Percentiles rank a stretch among this genome's conserved stretches.
Conservation (phyloP, 1,140 invertebrate genomes). For the Aphelenchoides fujianensis region DNA sequence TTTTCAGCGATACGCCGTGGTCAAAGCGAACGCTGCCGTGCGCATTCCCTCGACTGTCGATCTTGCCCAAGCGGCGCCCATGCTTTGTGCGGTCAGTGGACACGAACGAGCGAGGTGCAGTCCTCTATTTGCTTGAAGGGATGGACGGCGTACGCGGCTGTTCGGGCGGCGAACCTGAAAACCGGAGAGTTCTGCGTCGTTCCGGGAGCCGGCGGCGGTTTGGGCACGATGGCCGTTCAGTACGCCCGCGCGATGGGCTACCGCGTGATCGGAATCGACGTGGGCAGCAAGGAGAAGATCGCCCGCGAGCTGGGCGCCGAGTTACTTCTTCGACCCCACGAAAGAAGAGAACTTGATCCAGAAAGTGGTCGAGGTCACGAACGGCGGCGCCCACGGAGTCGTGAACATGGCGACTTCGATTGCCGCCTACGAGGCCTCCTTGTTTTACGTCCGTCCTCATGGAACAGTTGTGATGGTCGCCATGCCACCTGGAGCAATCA, state of each 20-base stretch:
- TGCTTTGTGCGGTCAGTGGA: conserved; percentile 33
- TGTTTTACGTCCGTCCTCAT: conserved; percentile 32
- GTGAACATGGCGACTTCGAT: conserved; percentile 26
- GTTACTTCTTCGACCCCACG: conserved; percentile 25
- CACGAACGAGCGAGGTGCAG: not conserved
- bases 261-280: conserved; percentile 31
- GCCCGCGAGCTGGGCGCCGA: conserved; percentile 37
- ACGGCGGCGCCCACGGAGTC: conserved; percentile 36
- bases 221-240: conserved; percentile 31
- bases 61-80: conserved; percentile 27
- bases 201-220: conserved; percentile 31
- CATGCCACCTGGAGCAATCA: conserved; percentile 27
- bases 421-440: conserved; percentile 26
- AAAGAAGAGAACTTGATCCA: no score
- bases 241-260: conserved; percentile 41
- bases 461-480: conserved; percentile 35
- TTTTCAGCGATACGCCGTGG: conserved; percentile 27
- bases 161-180: conserved; percentile 28
- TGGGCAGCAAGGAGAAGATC: conserved; percentile 25
- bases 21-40: conserved; percentile 28
- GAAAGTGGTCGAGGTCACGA: conserved; percentile 19
- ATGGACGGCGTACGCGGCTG: conserved; percentile 26
- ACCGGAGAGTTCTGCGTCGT: conserved; percentile 26
- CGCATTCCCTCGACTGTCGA: conserved; percentile 21
- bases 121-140: not conserved